Evolutionary conservation across 2,888 invertebrate genomes (phyloP), one percentile per base, ranked within the genome.

Genomic region (Oscheius myriophilus): DNA sequence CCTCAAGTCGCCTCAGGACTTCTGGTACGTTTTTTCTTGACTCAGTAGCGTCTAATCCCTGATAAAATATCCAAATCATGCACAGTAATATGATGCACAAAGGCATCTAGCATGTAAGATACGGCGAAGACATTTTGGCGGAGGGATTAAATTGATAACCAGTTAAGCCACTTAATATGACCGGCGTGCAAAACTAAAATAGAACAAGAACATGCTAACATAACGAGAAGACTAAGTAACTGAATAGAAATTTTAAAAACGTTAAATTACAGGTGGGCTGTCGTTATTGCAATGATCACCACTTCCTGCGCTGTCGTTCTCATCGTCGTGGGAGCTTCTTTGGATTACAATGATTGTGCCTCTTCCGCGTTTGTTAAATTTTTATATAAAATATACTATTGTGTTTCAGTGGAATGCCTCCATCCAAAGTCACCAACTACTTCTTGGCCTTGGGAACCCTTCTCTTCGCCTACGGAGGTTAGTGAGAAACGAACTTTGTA

Each of bases 361-460:
- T 6, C n/a, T 59, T 25, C 68, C 61, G 73, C 43, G 41, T n/a
- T 54, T 26, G 16, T 51, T 61, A 53, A 11, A 25, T 12, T 41
- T 62, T 26, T 4, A 12, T 46, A 33, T 33, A 33, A 33, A 33
- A 49, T n/a, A n/a, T n/a, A n/a, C 16, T 25, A 16, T 41, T 26
- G 53, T 14, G 12, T 59, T 73, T 14, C 45, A 73, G 71, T 16
- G 49, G 69, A 23, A 75, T 83, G 72, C 82, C 83, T 9, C 55
- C 64, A 16, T 80, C 76, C 58, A 61, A 68, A 14, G 41, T 78
- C 41, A 79, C 73, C 26, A 83, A 85, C 73, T 72, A 78, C 69
- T 85, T 85, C 77, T 73, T 85, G 4, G 81, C 85, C 9, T 74
- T 85, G 68, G 85, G 85, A 54, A 85, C 85, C 7, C 70, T 85